A percentile compares a stretch with the other conserved stretches of the same genome.
Conservation (phyloP, 2,888 invertebrate genomes). For the Dryocosmus kuriphilus region DNA sequence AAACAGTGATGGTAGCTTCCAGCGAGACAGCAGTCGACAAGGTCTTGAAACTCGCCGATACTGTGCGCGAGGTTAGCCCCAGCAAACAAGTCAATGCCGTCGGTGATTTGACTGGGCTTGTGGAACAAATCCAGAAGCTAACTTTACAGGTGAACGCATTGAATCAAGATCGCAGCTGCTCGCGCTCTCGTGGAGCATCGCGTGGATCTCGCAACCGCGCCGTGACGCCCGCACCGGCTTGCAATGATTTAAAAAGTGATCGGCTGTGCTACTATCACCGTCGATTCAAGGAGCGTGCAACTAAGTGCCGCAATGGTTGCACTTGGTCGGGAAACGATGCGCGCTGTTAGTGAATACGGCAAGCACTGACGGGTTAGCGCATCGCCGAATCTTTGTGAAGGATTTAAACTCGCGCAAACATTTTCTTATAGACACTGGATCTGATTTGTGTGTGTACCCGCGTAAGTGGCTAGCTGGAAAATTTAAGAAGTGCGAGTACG, state of each 20-base stretch:
- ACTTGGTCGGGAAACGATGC: too few relatives aligned
- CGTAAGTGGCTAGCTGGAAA: neutral
- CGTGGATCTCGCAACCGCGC: too few relatives aligned
- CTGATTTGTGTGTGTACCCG: conserved; percentile 44
- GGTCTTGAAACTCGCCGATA: too few relatives aligned
- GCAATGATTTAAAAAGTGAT: too few relatives aligned
- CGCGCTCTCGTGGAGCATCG: too few relatives aligned
- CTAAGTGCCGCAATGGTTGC: too few relatives aligned
- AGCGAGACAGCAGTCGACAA: too few relatives aligned
- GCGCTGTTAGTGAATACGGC: too few relatives aligned
- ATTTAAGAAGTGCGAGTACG: conserved; percentile 35
- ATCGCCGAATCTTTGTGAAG: conserved; percentile 32
- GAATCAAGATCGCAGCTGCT: neutral
- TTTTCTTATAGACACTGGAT: conserved; percentile 38
- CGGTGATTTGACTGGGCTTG: neutral
- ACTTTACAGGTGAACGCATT: neutral
- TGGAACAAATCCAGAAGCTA: neutral
- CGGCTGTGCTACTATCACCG: conserved; percentile 23
- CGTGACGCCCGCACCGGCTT: too few relatives aligned
- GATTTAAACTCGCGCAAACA: neutral
- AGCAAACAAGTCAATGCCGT: too few relatives aligned
- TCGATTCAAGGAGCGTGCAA: neutral
- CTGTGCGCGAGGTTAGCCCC: neutral
- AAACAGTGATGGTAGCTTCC: too few relatives aligned
- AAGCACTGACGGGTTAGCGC: too few relatives aligned